Evolutionary conservation across 2,113 vertebrate genomes (phyloP).

Genomic region (Pachycephala philippinensis): DNA sequence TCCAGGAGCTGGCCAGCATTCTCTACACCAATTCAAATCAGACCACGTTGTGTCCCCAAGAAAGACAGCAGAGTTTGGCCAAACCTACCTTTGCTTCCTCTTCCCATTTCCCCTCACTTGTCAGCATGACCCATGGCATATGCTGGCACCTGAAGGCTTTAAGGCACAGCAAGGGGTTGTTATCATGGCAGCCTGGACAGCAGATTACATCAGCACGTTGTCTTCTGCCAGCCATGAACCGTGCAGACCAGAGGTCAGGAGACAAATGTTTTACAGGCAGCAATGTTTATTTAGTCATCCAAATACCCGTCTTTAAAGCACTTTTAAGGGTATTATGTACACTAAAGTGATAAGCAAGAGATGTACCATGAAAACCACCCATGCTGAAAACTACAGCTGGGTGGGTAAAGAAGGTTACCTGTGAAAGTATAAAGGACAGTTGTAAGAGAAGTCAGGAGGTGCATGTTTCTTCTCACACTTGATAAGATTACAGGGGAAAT

Average conservation of each 20-base stretch:
- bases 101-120: not conserved
- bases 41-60: not conserved
- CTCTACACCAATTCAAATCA: not conserved
- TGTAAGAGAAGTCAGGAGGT: not conserved
- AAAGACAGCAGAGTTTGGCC: not conserved
- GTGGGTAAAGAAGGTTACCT: not conserved
- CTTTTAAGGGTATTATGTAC: not conserved
- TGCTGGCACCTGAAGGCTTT: not conserved
- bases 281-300: not conserved
- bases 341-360: not conserved
- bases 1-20: not conserved
- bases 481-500: not conserved
- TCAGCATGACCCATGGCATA: not conserved
- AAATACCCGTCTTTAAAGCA: not conserved
- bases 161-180: not conserved
- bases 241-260: not conserved
- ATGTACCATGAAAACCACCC: not conserved
- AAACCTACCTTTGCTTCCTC: not conserved
- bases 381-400: constrained; percentile 25
- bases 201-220: not conserved
- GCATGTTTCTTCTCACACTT: not conserved
- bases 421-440: not conserved
- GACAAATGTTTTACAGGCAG: not conserved
- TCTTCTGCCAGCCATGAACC: not conserved
- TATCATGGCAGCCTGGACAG: not conserved